Evolutionary conservation across 2,797 vertebrate genomes (phyloP).

Genomic region (Amniataba percoides): DNA sequence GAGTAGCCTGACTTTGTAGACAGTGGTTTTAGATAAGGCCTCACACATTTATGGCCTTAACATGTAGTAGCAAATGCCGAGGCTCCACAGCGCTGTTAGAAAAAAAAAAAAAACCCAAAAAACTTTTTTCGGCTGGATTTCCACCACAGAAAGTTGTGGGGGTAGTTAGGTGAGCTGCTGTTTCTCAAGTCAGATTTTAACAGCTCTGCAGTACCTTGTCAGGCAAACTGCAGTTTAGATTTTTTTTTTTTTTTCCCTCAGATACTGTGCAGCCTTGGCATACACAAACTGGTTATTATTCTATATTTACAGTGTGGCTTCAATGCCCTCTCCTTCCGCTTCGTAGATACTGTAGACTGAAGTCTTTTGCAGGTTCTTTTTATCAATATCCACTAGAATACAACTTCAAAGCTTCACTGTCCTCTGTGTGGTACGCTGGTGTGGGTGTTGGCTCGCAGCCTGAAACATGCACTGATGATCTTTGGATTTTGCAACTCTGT

Average conservation of each 20-base stretch:
- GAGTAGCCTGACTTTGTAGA: constrained; percentile 80
- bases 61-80: constrained; percentile 75
- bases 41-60: constrained; percentile 75
- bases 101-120: background rate
- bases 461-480: constrained; percentile 63
- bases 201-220: background rate
- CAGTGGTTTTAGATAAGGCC: constrained; percentile 78
- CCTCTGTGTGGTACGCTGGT: constrained; percentile 64
- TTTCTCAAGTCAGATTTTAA: constrained; percentile 21
- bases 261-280: constrained; percentile 74
- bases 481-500: constrained; percentile 61
- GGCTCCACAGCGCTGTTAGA: constrained; percentile 62
- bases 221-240: constrained; percentile 19
- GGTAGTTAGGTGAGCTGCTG: constrained; percentile 3
- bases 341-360: constrained; percentile 76
- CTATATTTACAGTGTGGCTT: constrained; percentile 82
- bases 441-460: constrained; percentile 69
- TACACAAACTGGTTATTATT: constrained; percentile 75
- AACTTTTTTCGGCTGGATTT: background rate
- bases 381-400: constrained; percentile 72
- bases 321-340: constrained; percentile 78
- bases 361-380: constrained; percentile 70
- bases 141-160: background rate
- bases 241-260: constrained; percentile 15
- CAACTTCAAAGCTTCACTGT: constrained; percentile 65